Evolutionary conservation across 2,888 invertebrate species (phyloP), one percentile per base, ranked within the genome.

Genomic region (Eristalis pertinax): DNA sequence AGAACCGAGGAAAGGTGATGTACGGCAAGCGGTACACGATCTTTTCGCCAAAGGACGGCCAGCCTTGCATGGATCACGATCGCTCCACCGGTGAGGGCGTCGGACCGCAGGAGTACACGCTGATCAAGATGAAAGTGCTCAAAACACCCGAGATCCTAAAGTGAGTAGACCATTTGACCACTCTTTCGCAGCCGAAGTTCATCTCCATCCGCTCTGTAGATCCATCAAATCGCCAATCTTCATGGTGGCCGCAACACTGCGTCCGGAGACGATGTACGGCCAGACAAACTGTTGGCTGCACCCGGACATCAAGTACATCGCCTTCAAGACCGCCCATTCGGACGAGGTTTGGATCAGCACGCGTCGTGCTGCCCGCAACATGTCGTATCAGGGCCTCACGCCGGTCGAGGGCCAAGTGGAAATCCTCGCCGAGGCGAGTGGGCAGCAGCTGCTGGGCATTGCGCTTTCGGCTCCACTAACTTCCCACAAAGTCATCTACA

Each of bases 31-130:
- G 99, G 7, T 97, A 99, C 91, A 98, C 99, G 0, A 97, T 99
- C 89, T 99, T 95, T 93, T 99, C 99, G 0, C 98, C 99, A 0
- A 95, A 97, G 91, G 99, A 99, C 93, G 96, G 96, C 10, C 99
- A 99, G 92, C 99, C 99, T 0, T 99, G 99, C 92, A 99, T 99
- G 99, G 99, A 99, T 93, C 99, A 99, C 92, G 99, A 99, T 93
- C 95, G 99, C 90, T 96, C 97, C 58, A 94, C 96, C 2, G 99
- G 99, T 0, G 99, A 99, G 94, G 99, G 99, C 65, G 99, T 99
- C 4, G 99, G 98, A 0, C 98, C 99, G 0, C 99, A 99, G 93
- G 99, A 99, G 93, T 99, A 99, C 91, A 99, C 99, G 1, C 94
- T 99, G 0, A 95, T 99, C 84, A 99, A 99, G 94, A 96, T 99